phyloP scores from a whole-genome alignment of 2,888 invertebrate genomes.

The Salticus scenicus region DNA sequence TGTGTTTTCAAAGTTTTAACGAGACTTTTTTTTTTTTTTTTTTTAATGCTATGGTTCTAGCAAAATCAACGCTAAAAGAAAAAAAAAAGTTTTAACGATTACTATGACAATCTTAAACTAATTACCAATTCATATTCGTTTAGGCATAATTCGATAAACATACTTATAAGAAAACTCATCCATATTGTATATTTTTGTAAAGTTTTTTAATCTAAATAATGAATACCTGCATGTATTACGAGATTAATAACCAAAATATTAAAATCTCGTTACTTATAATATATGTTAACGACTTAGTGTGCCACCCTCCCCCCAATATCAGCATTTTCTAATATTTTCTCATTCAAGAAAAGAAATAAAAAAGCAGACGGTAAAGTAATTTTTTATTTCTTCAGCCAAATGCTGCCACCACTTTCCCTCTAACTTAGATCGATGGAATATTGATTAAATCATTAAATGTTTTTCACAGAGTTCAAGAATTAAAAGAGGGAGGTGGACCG shows the following conservation, averaged over 20 bases:
- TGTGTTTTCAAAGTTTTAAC: no score
- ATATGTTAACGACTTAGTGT: slow-evolving; percentile 62
- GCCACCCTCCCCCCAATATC: no score
- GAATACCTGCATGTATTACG: slow-evolving; percentile 23
- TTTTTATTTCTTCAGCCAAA: slow-evolving; percentile 63
- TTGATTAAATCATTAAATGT: slow-evolving; percentile 70
- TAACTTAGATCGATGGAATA: slow-evolving; percentile 60
- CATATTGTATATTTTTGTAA: slow-evolving; percentile 26
- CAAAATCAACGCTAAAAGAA: no score
- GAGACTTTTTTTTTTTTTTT: no score
- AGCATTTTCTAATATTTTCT: slow-evolving; percentile 53
- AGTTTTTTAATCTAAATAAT: slow-evolving; percentile 49
- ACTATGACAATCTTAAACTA: no score
- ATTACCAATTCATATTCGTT: no score
- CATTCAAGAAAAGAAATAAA: slow-evolving; percentile 14
- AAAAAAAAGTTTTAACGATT: no score
- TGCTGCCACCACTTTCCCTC: slow-evolving; percentile 59
- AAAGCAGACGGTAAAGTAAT: slow-evolving; percentile 54
- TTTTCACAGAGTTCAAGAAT: slow-evolving; percentile 60
- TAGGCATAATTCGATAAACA: no score
- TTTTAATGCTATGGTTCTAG: no score
- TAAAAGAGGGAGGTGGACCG: slow-evolving; percentile 39
- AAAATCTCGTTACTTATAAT: slow-evolving; percentile 68
- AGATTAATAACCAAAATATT: slow-evolving; percentile 61
- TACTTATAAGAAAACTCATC: no score